Evolutionary conservation across 2,888 invertebrate species (phyloP).

Genomic region (Rotaria socialis): DNA sequence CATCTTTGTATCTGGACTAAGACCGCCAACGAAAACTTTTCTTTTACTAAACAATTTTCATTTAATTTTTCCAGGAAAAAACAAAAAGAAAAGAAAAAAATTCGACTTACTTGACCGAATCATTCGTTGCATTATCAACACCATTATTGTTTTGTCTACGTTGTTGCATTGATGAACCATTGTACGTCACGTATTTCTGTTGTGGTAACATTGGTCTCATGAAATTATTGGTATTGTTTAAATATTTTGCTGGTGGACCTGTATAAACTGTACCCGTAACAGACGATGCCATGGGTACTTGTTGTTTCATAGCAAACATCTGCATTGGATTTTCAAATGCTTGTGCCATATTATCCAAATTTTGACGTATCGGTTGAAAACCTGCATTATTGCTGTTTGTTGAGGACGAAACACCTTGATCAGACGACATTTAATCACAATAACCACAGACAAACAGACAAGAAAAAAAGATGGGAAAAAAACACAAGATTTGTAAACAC

Average conservation of each 20-base stretch:
- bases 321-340: background rate
- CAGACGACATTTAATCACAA: background rate
- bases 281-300: background rate
- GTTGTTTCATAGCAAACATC: background rate
- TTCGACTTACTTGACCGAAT: background rate
- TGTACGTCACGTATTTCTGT: background rate
- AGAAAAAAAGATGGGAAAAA: background rate
- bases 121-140: constrained; percentile 35
- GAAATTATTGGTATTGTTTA: background rate
- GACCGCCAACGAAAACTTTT: constrained; percentile 37
- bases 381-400: background rate
- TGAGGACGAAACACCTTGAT: background rate
- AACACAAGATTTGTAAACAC: constrained; percentile 6
- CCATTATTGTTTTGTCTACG: constrained; percentile 27
- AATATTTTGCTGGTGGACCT: constrained; percentile 31
- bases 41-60: constrained; percentile 10
- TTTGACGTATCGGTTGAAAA: background rate
- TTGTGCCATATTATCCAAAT: background rate
- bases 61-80: background rate
- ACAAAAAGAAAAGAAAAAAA: background rate
- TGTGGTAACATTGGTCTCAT: background rate
- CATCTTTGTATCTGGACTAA: constrained; percentile 33
- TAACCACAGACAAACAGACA: background rate
- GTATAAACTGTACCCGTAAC: background rate
- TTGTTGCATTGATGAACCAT: background rate